phyloP scores from a whole-genome alignment of 2,113 vertebrate genomes.

The Onychostoma macrolepis region DNA sequence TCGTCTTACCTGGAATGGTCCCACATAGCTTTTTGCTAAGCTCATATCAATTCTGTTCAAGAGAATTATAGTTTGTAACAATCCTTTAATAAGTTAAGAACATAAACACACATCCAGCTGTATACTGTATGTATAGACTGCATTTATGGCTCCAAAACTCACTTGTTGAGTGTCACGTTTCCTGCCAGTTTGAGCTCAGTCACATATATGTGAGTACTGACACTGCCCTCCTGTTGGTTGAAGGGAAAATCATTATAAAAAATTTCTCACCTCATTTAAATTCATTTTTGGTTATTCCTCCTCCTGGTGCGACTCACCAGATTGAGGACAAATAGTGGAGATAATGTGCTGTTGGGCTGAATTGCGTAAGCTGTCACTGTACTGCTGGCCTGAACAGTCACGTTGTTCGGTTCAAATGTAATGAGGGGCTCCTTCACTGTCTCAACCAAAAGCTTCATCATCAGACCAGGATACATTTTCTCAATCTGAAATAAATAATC shows the following conservation, averaged over 20 bases:
- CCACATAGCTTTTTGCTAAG: constrained; percentile 70
- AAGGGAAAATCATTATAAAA: background rate
- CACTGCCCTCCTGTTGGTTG: constrained; percentile 64
- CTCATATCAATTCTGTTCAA: constrained; percentile 71
- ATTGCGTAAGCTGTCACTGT: constrained; percentile 73
- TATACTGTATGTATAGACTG: background rate
- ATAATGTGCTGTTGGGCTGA: constrained; percentile 68
- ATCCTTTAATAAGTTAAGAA: background rate
- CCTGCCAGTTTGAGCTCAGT: constrained; percentile 66
- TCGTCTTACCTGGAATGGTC: constrained; percentile 72
- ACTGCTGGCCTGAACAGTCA: constrained; percentile 57
- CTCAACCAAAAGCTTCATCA: constrained; percentile 73
- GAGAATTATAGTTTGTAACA: constrained; percentile 33
- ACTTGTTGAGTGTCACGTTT: constrained; percentile 70
- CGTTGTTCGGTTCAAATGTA: constrained; percentile 64
- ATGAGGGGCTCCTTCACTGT: constrained; percentile 56
- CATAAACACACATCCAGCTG: background rate
- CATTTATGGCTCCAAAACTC: constrained; percentile 48
- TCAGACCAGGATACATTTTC: constrained; percentile 70
- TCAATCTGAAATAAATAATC: constrained; percentile 64
- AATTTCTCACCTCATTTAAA: background rate
- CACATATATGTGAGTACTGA: constrained; percentile 65
- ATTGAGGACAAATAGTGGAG: constrained; percentile 74
- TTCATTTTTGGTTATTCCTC: background rate
- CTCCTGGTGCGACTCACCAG: constrained; percentile 64